phyloP scores from a whole-genome alignment of 2,113 vertebrate genomes.

The Desmodus rotundus region DNA sequence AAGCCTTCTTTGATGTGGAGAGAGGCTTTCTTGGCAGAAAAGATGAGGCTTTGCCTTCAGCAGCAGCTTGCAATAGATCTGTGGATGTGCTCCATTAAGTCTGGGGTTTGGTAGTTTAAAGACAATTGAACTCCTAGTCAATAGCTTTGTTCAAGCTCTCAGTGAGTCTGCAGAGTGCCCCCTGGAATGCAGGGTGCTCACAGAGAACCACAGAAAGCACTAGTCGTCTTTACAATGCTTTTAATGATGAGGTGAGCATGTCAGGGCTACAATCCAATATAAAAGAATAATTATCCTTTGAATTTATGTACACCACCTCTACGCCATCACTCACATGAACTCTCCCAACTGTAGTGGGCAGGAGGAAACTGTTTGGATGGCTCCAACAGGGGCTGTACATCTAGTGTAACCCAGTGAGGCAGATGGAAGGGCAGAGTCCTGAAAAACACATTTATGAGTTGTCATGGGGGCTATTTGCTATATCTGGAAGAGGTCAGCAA shows the following conservation, averaged over 20 bases:
- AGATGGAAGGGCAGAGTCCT: neutral
- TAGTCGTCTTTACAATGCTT: neutral
- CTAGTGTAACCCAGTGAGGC: fast-evolving
- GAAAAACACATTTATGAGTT: neutral
- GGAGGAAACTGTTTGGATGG: neutral
- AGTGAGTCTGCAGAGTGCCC: neutral
- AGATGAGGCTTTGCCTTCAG: neutral
- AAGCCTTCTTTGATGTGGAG: neutral
- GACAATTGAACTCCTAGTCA: neutral
- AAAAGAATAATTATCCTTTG: neutral
- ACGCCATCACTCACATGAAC: neutral
- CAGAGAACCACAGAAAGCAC: neutral
- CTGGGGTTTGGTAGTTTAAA: neutral
- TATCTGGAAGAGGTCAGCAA: neutral
- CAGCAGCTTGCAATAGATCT: neutral
- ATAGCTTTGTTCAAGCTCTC: neutral
- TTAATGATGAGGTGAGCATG: neutral
- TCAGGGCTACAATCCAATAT: neutral
- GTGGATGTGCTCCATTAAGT: neutral
- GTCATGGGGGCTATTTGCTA: no score
- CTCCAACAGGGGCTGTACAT: neutral
- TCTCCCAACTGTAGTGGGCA: neutral
- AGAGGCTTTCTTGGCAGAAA: neutral
- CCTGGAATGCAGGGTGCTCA: neutral
- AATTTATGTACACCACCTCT: neutral